Percentiles rank a stretch among this genome's conserved stretches.
Evolutionary conservation across 2,113 vertebrate species (phyloP).

Genomic region (Anarrhichthys ocellatus): DNA sequence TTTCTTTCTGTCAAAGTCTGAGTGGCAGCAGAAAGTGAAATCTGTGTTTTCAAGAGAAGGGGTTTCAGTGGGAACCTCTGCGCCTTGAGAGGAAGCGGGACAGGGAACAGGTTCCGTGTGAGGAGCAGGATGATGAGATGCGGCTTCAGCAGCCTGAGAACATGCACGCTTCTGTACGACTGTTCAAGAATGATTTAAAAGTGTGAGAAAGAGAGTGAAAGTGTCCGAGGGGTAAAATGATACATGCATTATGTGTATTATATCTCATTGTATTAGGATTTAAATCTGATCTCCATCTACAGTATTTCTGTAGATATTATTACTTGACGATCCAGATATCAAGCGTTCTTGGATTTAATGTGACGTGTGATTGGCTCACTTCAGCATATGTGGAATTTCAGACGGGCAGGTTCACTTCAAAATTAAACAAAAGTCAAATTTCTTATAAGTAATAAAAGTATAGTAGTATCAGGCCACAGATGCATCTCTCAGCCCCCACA

Average conservation of each 20-base stretch:
- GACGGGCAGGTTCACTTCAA: neutral
- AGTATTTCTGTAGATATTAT: neutral
- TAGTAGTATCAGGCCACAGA: constrained; percentile 50
- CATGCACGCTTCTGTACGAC: too few relatives aligned
- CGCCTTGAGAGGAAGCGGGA: too few relatives aligned
- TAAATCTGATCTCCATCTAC: too few relatives aligned
- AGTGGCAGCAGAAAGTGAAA: neutral
- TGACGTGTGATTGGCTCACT: neutral
- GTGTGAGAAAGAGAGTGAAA: too few relatives aligned
- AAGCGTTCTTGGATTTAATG: neutral
- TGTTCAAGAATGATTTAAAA: too few relatives aligned
- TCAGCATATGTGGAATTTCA: neutral
- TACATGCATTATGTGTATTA: neutral
- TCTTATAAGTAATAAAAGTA: constrained; percentile 14
- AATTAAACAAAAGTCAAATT: neutral
- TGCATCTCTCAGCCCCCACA: constrained; percentile 66
- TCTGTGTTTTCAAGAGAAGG: too few relatives aligned
- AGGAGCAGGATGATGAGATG: too few relatives aligned
- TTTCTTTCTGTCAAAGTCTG: neutral
- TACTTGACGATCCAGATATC: neutral
- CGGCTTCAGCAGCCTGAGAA: too few relatives aligned
- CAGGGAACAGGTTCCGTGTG: too few relatives aligned
- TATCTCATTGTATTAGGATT: neutral
- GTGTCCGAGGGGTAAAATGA: neutral
- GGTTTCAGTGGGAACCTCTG: too few relatives aligned